A percentile compares a stretch with the other conserved stretches of the same genome.
Evolutionary conservation across 2,888 invertebrate genomes (phyloP).

Genomic region (Nebria salina): DNA sequence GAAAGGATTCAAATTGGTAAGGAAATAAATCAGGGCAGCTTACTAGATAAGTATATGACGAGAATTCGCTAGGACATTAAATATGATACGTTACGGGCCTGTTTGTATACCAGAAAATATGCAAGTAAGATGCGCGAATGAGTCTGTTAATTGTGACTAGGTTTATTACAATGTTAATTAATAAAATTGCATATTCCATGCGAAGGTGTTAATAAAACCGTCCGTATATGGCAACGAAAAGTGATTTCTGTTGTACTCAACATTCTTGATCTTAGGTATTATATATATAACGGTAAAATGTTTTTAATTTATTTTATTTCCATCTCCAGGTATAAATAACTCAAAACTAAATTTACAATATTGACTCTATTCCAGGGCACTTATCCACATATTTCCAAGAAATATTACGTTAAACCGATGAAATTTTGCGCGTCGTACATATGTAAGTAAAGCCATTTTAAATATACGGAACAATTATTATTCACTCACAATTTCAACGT

Average conservation of each 20-base stretch:
- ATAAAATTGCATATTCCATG: conserved; percentile 31
- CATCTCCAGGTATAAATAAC: not conserved
- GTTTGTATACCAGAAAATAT: not conserved
- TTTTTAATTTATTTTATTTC: not conserved
- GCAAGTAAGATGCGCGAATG: conserved; percentile 18
- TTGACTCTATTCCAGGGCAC: not conserved
- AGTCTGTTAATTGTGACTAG: conserved; percentile 26
- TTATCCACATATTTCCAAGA: not conserved
- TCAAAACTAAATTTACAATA: not conserved
- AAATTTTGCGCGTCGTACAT: too few species aligned
- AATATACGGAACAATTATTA: not conserved
- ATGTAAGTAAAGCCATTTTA: too few species aligned
- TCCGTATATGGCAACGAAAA: conserved; percentile 9
- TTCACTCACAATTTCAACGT: not conserved
- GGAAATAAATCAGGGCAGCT: too few species aligned
- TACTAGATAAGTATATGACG: too few species aligned
- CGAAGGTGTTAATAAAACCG: conserved; percentile 23
- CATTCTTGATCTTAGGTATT: not conserved
- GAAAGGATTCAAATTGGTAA: too few species aligned
- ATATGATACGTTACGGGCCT: not conserved
- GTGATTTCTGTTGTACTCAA: conserved; percentile 9
- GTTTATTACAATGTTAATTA: conserved; percentile 34
- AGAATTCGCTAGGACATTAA: not conserved
- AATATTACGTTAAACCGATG: not conserved
- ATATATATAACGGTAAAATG: not conserved